These are phyloP conservation scores for Plectrocnemia conspersa DNA, from an alignment of 1,140 invertebrate genomes.

Conservation along the genomic window DNA sequence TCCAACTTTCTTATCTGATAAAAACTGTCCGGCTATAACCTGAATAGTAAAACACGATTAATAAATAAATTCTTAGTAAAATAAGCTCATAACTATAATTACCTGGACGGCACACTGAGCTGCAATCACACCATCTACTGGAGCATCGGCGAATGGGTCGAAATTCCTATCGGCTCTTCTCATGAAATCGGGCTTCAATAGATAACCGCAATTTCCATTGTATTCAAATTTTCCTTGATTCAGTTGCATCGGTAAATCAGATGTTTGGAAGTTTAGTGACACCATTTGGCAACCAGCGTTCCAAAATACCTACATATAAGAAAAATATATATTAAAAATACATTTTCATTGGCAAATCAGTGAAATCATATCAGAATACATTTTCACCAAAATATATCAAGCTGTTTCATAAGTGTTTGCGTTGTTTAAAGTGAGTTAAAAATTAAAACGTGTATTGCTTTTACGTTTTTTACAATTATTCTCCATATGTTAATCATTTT, in stretches of 20 bases:
- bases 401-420: too few species aligned
- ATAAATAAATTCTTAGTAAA: too few species aligned
- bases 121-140: conserved; percentile 98
- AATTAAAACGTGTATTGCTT: too few species aligned
- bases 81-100: conserved; percentile 26
- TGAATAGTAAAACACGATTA: conserved; percentile 40
- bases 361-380: too few species aligned
- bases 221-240: conserved; percentile 99
- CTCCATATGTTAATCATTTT: too few species aligned
- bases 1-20: conserved; percentile 97
- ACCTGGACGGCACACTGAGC: conserved; percentile 97
- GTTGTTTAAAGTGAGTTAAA: too few species aligned
- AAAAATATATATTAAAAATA: conserved; percentile 17
- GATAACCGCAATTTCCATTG: conserved; percentile 93
- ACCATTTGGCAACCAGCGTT: conserved; percentile 96
- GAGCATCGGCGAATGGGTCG: conserved; percentile 98
- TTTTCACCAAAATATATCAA: too few species aligned
- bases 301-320: conserved; percentile 93
- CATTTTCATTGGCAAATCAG: too few species aligned
- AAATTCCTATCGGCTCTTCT: conserved; percentile 91
- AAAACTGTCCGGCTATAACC: conserved; percentile 98
- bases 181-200: conserved; percentile 99
- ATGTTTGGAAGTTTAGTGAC: conserved; percentile 99
- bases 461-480: too few species aligned
- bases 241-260: conserved; percentile 98